phyloP scores from a whole-genome alignment of 1,140 invertebrate species.

The Drosophila obscura region DNA sequence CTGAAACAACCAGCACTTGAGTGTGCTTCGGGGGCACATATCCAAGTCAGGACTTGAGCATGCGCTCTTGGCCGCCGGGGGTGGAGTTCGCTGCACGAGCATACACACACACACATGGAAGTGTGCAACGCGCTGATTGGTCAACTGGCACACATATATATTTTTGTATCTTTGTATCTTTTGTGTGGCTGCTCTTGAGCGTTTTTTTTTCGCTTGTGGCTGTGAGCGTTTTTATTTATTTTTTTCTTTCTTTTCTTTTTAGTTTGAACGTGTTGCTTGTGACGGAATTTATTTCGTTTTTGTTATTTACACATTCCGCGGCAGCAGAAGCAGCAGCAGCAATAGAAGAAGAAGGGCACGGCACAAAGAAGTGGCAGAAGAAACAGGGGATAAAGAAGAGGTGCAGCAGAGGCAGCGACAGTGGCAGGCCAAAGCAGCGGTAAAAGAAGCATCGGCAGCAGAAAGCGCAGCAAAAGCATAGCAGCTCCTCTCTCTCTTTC shows the following conservation, averaged over 20 bases:
- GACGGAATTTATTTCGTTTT: constrained; percentile 80
- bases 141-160: neutral
- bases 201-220: neutral
- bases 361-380: too few relatives aligned
- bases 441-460: constrained; percentile 11
- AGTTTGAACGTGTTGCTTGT: constrained; percentile 73
- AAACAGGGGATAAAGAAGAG: too few relatives aligned
- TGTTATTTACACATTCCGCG: constrained; percentile 80
- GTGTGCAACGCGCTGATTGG: constrained; percentile 67
- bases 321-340: constrained; percentile 10
- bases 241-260: constrained; percentile 47
- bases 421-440: too few relatives aligned
- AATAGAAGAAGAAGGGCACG: neutral
- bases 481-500: constrained; percentile 49
- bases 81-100: constrained; percentile 56
- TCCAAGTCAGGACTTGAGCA: constrained; percentile 20
- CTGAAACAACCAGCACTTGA: constrained; percentile 64
- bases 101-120: constrained; percentile 37
- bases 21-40: constrained; percentile 5
- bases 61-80: constrained; percentile 61
- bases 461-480: constrained; percentile 35
- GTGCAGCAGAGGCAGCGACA: too few relatives aligned
- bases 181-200: constrained; percentile 21
- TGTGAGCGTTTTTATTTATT: constrained; percentile 7
- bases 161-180: constrained; percentile 47